These are phyloP conservation scores for Pseudoips prasinana DNA, from an alignment of 2,888 invertebrate genomes.

Conservation along the genomic window DNA sequence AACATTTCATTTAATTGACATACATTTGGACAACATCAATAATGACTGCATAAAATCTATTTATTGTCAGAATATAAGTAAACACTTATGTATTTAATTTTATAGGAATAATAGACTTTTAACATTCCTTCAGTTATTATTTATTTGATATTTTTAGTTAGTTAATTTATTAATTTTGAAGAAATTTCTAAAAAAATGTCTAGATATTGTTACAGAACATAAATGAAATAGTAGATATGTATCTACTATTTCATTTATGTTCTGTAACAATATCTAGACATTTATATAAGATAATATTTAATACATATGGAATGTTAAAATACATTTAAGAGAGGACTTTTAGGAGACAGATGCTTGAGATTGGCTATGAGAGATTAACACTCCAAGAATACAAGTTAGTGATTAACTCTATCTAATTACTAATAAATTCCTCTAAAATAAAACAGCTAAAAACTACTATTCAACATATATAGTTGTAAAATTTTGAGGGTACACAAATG, in stretches of 20 bases:
- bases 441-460: not conserved
- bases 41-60: constrained; percentile 41
- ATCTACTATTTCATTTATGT: too few relatives aligned
- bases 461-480: too few relatives aligned
- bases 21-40: constrained; percentile 53
- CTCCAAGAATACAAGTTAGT: not conserved
- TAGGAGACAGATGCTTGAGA: constrained; percentile 20
- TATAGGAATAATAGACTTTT: constrained; percentile 27
- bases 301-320: constrained; percentile 38
- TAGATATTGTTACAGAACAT: too few relatives aligned
- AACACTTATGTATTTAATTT: constrained; percentile 18
- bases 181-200: too few relatives aligned
- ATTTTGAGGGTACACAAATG: too few relatives aligned
- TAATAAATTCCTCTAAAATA: constrained; percentile 18
- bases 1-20: constrained; percentile 68
- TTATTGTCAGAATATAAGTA: constrained; percentile 61
- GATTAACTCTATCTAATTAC: not conserved
- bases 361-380: not conserved
- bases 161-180: too few relatives aligned
- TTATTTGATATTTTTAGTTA: constrained; percentile 1
- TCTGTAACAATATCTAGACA: too few relatives aligned
- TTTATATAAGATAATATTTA: not conserved
- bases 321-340: constrained; percentile 6
- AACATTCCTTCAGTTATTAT: constrained; percentile 24
- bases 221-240: too few relatives aligned